phyloP scores from a whole-genome alignment of 1,140 invertebrate species.

The Cephus cinctus region DNA sequence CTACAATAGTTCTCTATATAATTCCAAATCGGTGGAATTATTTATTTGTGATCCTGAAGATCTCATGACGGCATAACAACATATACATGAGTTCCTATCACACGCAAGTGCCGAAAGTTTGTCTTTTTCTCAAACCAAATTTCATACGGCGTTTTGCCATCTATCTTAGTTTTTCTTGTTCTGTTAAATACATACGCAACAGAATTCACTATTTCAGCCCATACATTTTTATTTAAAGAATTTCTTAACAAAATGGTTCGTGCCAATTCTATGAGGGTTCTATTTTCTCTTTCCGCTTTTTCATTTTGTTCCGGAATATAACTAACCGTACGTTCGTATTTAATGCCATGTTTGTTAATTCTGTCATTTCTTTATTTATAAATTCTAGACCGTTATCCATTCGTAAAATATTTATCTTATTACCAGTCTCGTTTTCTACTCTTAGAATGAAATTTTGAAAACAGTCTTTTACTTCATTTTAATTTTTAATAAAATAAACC shows the following conservation, averaged over 20 bases:
- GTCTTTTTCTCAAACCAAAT: constrained; percentile 26
- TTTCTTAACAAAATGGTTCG: constrained; percentile 28
- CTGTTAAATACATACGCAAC: constrained; percentile 34
- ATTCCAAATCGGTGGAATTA: too few species aligned
- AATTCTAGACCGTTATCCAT: constrained; percentile 19
- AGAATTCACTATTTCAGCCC: constrained; percentile 40
- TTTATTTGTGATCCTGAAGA: too few species aligned
- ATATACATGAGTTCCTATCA: too few species aligned
- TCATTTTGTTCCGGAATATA: constrained; percentile 43
- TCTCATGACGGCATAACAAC: too few species aligned
- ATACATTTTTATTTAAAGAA: constrained; percentile 24
- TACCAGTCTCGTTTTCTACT: too few species aligned
- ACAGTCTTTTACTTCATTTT: too few species aligned
- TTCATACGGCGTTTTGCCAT: constrained; percentile 28
- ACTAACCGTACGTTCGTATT: constrained; percentile 17
- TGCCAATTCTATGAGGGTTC: constrained; percentile 42
- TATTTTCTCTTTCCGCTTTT: constrained; percentile 32
- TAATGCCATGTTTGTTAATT: constrained; percentile 10
- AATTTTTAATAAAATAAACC: too few species aligned
- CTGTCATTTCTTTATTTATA: constrained; percentile 7
- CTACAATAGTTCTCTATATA: too few species aligned
- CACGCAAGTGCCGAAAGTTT: constrained; percentile 32
- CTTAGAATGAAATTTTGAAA: background rate
- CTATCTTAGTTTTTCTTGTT: constrained; percentile 18
- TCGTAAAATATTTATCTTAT: too few species aligned